A percentile compares a stretch with the other conserved stretches of the same genome.
Evolutionary conservation across 2,888 invertebrate genomes (phyloP).

Genomic region (Sesia apiformis): DNA sequence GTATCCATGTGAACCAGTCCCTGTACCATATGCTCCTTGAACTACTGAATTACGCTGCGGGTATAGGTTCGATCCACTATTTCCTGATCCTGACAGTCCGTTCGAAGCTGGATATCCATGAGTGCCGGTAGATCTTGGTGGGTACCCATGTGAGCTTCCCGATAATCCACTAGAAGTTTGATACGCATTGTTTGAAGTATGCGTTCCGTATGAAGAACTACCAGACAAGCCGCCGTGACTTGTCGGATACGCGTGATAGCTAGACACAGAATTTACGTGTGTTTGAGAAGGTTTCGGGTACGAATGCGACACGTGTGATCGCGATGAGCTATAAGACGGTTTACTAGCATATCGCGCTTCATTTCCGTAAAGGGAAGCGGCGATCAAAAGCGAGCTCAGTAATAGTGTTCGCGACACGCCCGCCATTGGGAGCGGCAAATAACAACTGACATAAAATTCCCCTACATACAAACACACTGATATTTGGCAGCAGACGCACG

Average conservation of each 20-base stretch:
- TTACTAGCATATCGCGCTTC: background rate
- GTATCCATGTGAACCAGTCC: background rate
- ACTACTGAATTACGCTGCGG: background rate
- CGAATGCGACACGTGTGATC: background rate
- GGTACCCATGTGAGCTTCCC: background rate
- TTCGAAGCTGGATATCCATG: conserved; percentile 9
- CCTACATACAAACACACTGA: background rate
- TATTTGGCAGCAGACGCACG: background rate
- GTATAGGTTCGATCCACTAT: background rate
- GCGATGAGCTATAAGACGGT: background rate
- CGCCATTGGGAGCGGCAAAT: background rate
- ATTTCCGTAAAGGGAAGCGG: background rate
- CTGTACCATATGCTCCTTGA: background rate
- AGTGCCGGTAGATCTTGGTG: conserved; percentile 7
- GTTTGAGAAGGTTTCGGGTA: background rate
- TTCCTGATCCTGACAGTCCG: conserved; percentile 13
- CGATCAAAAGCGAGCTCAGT: background rate
- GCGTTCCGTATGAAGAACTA: background rate
- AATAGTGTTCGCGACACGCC: background rate
- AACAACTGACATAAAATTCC: background rate
- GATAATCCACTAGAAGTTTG: background rate
- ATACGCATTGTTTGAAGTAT: background rate
- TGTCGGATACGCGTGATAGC: background rate
- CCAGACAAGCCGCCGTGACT: background rate
- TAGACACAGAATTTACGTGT: background rate